These are phyloP conservation scores for Hemibagrus wyckioides DNA, from an alignment of 2,113 vertebrate genomes.

Conservation along the genomic window DNA sequence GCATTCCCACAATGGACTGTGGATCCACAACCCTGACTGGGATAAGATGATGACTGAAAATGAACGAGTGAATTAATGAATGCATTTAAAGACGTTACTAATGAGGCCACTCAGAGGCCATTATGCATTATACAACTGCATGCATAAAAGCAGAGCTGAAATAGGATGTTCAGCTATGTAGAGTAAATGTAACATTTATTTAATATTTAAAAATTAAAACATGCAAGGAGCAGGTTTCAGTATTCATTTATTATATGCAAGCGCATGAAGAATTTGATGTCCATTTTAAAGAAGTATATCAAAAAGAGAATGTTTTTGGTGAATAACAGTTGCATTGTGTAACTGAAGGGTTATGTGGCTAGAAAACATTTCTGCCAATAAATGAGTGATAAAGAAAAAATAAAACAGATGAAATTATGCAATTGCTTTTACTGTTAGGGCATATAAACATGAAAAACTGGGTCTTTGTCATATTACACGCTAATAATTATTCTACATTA, in stretches of 20 bases:
- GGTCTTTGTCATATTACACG: background rate
- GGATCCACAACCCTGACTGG: background rate
- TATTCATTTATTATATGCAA: background rate
- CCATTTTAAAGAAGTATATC: background rate
- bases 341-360: background rate
- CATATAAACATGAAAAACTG: background rate
- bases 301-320: background rate
- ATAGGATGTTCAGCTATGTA: background rate
- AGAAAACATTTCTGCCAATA: background rate
- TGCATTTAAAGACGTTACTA: background rate
- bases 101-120: background rate
- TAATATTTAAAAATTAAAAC: background rate
- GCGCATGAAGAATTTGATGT: background rate
- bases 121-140: background rate
- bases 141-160: slow-evolving; percentile 5
- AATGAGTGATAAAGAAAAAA: background rate
- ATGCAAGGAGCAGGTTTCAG: background rate
- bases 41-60: background rate
- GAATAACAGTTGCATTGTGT: background rate
- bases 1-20: background rate
- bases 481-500: background rate
- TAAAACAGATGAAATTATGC: background rate
- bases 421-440: background rate
- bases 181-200: background rate
- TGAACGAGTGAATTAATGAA: background rate